Evolutionary conservation across 1,140 invertebrate species (phyloP).

Genomic region (Tetramorium parvispinum): DNA sequence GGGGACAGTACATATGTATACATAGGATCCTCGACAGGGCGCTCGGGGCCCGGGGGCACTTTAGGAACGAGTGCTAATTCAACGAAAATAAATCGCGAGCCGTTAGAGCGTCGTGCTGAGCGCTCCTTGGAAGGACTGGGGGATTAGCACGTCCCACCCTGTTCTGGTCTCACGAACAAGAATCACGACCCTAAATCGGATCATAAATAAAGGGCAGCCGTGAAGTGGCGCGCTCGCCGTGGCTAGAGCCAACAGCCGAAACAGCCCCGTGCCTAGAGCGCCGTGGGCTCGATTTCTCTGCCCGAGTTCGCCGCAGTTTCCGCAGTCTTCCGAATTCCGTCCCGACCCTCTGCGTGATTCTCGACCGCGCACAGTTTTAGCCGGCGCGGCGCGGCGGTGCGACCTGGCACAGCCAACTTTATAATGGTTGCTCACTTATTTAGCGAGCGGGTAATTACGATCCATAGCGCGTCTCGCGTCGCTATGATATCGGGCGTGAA

Average conservation of each 20-base stretch:
- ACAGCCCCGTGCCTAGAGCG: background rate
- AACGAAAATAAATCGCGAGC: slow-evolving; percentile 66
- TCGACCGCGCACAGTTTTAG: background rate
- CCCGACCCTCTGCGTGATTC: slow-evolving; percentile 24
- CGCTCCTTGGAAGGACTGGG: slow-evolving; percentile 53
- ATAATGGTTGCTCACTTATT: slow-evolving; percentile 49
- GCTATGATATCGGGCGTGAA: background rate
- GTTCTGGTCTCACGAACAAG: slow-evolving; percentile 57
- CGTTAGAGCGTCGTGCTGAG: slow-evolving; percentile 37
- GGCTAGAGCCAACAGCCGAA: background rate
- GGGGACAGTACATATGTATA: slow-evolving; percentile 34
- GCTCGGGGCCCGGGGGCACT: slow-evolving; percentile 10
- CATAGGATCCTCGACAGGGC: slow-evolving; percentile 20
- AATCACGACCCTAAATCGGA: slow-evolving; percentile 67
- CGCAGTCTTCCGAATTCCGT: slow-evolving; percentile 48
- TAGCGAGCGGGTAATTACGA: slow-evolving; percentile 43
- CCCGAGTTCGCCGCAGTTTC: slow-evolving; percentile 16
- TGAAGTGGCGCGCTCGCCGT: slow-evolving; percentile 3
- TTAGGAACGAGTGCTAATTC: slow-evolving; percentile 62
- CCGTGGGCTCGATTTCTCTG: slow-evolving; percentile 21
- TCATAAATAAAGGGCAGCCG: slow-evolving; percentile 65
- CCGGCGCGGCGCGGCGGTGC: background rate
- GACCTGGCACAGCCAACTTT: slow-evolving; percentile 51
- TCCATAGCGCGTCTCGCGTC: slow-evolving; percentile 6
- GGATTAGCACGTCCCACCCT: slow-evolving; percentile 61